Evolutionary conservation across 1,140 invertebrate species (phyloP), one percentile per base, ranked within the genome.

Genomic region (Lordiphosa mommai): DNA sequence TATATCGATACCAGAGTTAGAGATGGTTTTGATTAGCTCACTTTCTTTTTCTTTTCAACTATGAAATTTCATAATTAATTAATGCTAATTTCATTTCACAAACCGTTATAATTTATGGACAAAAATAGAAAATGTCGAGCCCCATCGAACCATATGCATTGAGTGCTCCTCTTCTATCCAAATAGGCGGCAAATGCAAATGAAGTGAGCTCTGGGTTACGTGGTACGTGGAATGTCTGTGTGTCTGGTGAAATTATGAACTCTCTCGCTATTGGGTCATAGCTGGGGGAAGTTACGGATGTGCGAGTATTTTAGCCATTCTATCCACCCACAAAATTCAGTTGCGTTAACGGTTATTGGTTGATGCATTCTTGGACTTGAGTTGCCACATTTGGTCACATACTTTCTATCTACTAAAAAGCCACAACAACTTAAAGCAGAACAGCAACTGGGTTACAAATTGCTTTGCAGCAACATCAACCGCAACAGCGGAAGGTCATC

Each of bases 21-120:
- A 27, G 66, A 74, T 82, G 70, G 67, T 82, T 80, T 74, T 52
- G 33, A 67, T 61, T 10, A 30, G 49, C 23, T 40, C 13, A 14
- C 34, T 61, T 59, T 87, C 85, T 87, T 87, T 87, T 85, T 87
- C 73, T 87, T 87, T 87, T 87, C 57, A 27, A 27, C 52, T 73
- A 77, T 73, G 23, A 58, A 60, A 59, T 67, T 68, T 80, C 67
- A 74, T 82, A 82, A 86, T 85, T 87, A 87, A 87, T 87, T 72
- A 85, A 87, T 87, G 86, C 86, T 86, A 87, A 87, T 87, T 77
- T 72, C 77, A 82, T 84, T 86, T 87, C 64, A 73, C 74, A 73
- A 56, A 85, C 80, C 85, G 79, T 79, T 84, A 77, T 79, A 84
- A 84, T 84, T 82, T 82, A 82, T 82, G 84, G 61, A 82, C 66